Conservation (phyloP, 2,113 vertebrate species). For the Dinomys branickii region DNA sequence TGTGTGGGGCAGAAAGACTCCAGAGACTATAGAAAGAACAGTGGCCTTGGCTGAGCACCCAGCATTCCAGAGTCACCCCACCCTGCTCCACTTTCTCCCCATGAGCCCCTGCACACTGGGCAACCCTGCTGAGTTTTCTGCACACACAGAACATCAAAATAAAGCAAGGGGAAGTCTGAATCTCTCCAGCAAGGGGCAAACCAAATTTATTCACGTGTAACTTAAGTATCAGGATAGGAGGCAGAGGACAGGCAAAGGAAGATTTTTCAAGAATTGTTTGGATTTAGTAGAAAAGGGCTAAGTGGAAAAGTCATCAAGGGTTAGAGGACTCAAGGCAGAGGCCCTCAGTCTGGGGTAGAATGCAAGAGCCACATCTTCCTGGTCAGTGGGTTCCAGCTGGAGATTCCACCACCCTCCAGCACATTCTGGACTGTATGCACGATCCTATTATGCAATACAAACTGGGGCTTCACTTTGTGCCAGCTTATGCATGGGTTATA, state of each 20-base stretch:
- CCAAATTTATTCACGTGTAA: neutral
- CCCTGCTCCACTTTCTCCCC: neutral
- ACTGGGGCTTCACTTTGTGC: slow-evolving; percentile 14
- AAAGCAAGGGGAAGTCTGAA: neutral
- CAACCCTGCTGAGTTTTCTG: neutral
- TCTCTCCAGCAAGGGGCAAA: slow-evolving; percentile 9
- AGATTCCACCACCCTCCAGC: neutral
- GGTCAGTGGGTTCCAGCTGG: neutral
- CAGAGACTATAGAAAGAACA: neutral
- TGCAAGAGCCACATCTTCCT: neutral
- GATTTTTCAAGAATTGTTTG: neutral
- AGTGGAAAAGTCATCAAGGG: slow-evolving; percentile 1
- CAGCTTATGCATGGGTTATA: neutral
- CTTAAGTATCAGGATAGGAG: neutral
- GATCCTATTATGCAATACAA: neutral
- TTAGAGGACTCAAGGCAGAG: neutral
- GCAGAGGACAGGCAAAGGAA: neutral
- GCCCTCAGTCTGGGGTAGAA: neutral
- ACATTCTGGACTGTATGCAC: neutral
- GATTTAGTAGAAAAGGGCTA: neutral
- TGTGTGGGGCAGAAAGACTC: neutral
- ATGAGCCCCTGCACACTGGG: neutral
- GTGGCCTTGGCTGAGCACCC: neutral
- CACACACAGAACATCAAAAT: neutral
- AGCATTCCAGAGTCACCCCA: neutral